Evolutionary conservation across 2,797 vertebrate genomes (phyloP), one percentile per base, ranked within the genome.

Genomic region (Rhodeus uyekii): DNA sequence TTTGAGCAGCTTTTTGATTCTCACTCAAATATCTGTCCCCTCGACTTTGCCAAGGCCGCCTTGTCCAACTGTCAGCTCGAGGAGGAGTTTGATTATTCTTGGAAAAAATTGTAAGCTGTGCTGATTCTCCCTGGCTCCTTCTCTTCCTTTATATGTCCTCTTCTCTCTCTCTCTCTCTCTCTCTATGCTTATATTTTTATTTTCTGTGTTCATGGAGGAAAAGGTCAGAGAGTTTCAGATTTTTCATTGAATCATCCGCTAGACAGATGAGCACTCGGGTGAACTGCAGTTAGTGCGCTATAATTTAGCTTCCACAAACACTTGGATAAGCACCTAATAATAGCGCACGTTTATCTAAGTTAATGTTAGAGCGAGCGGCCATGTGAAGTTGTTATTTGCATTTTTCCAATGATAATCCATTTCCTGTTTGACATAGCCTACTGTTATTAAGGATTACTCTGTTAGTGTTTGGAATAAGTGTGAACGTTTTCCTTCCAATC

Each of bases 11-110:
- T 83, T 80, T 76, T 86, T 84, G 85, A 84, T 85, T 87, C 74
- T 4, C 83, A 76, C 80, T 86, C 83, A 81, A 79, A 79, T 81
- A 80, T 76, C 76, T 83, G 84, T 85, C 81, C 80, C 72, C 61
- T 60, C 50, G 42, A 22, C 71, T 38, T 73, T 85, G 83, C 85
- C 85, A 88, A 75, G 39, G 81, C 36, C 75, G 79, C 38, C 48
- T 83, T 48, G 50, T 82, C 80, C 83, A 87, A 83, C 84, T 87
- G 84, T 87, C 85, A 76, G 63, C 80, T 55, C 22, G 34, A 82
- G 83, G 76, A 81, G 80, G 63, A 58, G 74, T 55, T 71, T 80
- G 38, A 75, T 78, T 87, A 82, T 87, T 84, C 83, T 78, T 64
- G 81, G 84, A 83, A 79, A 72, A 82, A 12, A 32, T 38, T 61